Percentiles rank a stretch among this genome's conserved stretches.
Evolutionary conservation across 2,888 invertebrate genomes (phyloP).

Genomic region (Oegoconia quadripuncta): DNA sequence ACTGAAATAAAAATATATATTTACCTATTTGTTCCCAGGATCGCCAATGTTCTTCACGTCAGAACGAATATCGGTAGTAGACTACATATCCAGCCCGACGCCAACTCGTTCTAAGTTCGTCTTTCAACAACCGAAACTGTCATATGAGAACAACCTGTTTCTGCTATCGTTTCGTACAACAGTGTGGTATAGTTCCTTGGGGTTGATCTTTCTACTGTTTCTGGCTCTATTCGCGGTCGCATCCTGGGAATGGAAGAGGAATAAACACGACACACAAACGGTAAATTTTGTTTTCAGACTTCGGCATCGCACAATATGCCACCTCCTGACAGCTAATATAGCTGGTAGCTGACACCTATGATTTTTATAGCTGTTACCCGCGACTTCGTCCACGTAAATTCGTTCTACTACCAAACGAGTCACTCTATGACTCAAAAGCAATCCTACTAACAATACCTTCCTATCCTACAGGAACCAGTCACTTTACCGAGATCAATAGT

Average conservation of each 20-base stretch:
- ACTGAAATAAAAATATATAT: background rate
- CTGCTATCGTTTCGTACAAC: slow-evolving; percentile 81
- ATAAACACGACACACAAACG: slow-evolving; percentile 21
- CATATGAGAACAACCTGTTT: slow-evolving; percentile 85
- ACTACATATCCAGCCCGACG: slow-evolving; percentile 84
- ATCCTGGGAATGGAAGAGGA: slow-evolving; percentile 62
- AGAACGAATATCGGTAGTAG: slow-evolving; percentile 80
- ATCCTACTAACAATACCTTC: too few species aligned
- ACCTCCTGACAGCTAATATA: too few species aligned
- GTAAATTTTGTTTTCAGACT: slow-evolving; percentile 18
- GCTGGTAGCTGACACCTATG: too few species aligned
- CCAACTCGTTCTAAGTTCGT: slow-evolving; percentile 84
- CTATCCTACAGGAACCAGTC: too few species aligned
- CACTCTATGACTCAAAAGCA: too few species aligned
- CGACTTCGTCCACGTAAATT: too few species aligned
- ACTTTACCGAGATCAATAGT: too few species aligned
- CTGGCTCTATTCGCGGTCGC: slow-evolving; percentile 53
- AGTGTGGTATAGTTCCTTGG: slow-evolving; percentile 81
- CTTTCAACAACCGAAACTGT: slow-evolving; percentile 85
- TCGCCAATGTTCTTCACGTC: slow-evolving; percentile 82
- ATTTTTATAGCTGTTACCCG: too few species aligned
- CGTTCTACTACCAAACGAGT: too few species aligned
- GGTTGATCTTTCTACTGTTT: slow-evolving; percentile 64
- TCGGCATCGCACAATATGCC: too few species aligned
- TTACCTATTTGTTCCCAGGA: slow-evolving; percentile 53